A percentile compares a stretch with the other conserved stretches of the same genome.
These are phyloP conservation scores for Telmatochromis sp. DNA, from an alignment of 2,113 vertebrate genomes.

Conservation along the genomic window DNA sequence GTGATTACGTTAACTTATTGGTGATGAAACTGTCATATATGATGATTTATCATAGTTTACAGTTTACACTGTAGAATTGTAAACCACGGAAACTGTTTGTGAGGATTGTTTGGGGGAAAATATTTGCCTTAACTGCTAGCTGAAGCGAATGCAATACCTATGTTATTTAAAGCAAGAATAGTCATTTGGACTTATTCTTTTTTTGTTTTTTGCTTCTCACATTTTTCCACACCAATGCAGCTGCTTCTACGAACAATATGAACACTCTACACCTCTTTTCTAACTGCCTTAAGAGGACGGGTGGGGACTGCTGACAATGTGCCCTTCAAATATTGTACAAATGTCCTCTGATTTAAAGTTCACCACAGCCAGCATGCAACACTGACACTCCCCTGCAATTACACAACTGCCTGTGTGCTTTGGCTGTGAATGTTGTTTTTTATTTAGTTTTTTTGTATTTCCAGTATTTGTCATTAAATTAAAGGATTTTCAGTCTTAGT, in stretches of 20 bases:
- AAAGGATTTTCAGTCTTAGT: background rate
- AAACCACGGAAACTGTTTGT: background rate
- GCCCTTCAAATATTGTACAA: background rate
- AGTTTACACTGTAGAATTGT: background rate
- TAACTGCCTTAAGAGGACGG: slow-evolving; percentile 34
- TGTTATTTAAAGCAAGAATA: background rate
- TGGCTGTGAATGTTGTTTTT: background rate
- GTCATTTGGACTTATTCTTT: background rate
- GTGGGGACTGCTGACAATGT: background rate
- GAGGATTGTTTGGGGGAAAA: background rate
- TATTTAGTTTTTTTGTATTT: background rate
- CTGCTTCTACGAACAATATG: background rate
- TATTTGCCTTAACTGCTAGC: background rate
- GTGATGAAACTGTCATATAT: background rate
- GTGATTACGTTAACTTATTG: background rate
- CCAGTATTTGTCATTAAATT: background rate
- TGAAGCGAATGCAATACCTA: background rate
- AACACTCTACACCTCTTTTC: background rate
- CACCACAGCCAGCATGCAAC: slow-evolving; percentile 16
- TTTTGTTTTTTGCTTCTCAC: background rate
- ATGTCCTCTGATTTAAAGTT: background rate
- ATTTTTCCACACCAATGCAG: background rate
- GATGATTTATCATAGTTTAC: background rate
- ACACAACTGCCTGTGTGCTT: background rate
- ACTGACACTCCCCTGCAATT: background rate